Conservation (phyloP, 2,113 vertebrate genomes). For the Ranitomeya imitator region DNA sequence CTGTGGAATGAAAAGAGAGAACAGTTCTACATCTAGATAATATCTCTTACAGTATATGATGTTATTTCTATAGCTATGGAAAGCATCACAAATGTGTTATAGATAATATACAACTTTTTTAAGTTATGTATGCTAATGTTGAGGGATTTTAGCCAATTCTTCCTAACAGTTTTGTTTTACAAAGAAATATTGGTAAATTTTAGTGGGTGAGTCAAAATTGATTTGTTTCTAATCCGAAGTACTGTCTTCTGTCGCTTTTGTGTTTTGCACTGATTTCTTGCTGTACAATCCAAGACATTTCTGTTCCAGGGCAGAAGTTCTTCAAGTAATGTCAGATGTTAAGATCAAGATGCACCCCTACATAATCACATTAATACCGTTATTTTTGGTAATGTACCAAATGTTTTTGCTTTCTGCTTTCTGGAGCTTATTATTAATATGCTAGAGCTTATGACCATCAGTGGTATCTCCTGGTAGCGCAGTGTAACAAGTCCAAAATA, state of each 20-base stretch:
- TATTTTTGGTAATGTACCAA: too few species aligned
- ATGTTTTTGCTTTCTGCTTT: too few species aligned
- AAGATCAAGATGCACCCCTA: background rate
- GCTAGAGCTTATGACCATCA: too few species aligned
- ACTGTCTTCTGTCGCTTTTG: background rate
- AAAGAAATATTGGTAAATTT: background rate
- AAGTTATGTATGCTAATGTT: background rate
- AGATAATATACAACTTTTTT: background rate
- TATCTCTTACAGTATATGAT: background rate
- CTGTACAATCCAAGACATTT: background rate
- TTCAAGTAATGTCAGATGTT: background rate
- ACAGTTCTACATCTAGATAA: background rate
- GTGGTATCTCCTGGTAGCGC: too few species aligned
- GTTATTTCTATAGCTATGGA: background rate
- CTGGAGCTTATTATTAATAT: too few species aligned
- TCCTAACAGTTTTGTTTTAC: background rate
- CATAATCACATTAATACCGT: background rate
- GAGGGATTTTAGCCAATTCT: background rate
- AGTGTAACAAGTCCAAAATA: too few species aligned
- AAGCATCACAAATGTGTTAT: background rate
- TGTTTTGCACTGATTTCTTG: background rate
- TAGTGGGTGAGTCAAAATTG: background rate
- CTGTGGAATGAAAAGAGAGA: background rate
- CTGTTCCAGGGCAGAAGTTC: background rate
- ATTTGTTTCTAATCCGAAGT: background rate